Conservation (phyloP, 2,888 invertebrate genomes). For the Pogonocherus hispidulus region DNA sequence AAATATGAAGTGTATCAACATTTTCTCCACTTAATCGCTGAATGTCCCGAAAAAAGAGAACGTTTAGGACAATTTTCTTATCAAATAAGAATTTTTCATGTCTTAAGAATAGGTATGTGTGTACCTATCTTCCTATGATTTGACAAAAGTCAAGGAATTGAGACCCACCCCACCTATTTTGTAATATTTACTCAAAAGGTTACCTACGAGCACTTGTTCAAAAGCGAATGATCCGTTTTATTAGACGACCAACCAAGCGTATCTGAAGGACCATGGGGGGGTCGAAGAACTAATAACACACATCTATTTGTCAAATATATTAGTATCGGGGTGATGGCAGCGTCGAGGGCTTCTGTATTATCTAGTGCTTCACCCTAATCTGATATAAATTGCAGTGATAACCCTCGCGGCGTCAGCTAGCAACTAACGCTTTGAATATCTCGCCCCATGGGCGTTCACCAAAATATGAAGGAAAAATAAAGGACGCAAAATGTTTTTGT, state of each 20-base stretch:
- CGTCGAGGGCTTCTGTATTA: constrained; percentile 65
- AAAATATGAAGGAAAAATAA: not conserved
- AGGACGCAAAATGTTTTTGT: not conserved
- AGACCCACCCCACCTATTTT: not conserved
- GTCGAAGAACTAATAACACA: constrained; percentile 61
- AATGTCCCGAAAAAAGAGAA: no score
- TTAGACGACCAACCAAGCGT: constrained; percentile 46
- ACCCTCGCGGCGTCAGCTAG: constrained; percentile 56
- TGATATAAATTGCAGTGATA: constrained; percentile 67
- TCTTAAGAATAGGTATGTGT: no score
- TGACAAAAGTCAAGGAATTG: not conserved
- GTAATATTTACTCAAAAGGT: constrained; percentile 9
- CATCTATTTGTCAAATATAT: constrained; percentile 67
- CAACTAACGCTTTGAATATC: constrained; percentile 26
- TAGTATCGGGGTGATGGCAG: constrained; percentile 61
- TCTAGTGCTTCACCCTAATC: constrained; percentile 65
- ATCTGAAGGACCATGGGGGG: constrained; percentile 35
- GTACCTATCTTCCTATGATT: no score
- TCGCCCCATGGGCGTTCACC: constrained; percentile 22
- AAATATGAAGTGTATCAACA: no score
- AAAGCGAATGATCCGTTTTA: constrained; percentile 45
- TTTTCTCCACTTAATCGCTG: no score
- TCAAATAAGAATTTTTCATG: no score
- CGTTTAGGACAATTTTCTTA: no score
- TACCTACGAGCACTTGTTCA: constrained; percentile 39